phyloP scores from a whole-genome alignment of 2,113 vertebrate genomes.

The Corythaixoides concolor region DNA sequence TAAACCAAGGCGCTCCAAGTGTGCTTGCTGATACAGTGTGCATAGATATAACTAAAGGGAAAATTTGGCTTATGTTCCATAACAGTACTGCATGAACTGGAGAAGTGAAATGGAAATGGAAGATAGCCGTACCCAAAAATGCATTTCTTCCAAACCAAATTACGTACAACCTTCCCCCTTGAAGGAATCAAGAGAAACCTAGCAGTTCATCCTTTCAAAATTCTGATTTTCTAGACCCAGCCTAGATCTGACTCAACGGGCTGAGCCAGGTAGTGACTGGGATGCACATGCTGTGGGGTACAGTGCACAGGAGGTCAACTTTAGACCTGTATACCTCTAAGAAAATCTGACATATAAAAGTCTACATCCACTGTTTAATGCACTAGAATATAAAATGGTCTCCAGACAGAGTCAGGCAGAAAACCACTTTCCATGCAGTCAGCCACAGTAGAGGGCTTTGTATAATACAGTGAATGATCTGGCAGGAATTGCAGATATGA shows the following conservation, averaged over 20 bases:
- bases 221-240: neutral
- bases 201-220: neutral
- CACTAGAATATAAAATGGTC: neutral
- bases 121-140: neutral
- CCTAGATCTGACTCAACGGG: neutral
- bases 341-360: neutral
- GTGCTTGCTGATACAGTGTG: neutral
- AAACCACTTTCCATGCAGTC: neutral
- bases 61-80: neutral
- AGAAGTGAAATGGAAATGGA: neutral
- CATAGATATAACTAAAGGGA: neutral
- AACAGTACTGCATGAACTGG: neutral
- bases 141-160: neutral
- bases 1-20: neutral
- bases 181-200: neutral
- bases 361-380: neutral
- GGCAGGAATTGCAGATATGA: conserved; percentile 8
- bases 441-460: neutral
- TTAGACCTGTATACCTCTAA: neutral
- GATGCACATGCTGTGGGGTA: neutral
- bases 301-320: neutral
- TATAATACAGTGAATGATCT: neutral
- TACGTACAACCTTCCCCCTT: neutral
- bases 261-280: neutral
- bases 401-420: neutral